Base-by-base conservation (phyloP, 2,888 invertebrate species). In the Spisula subtruncata region DNA sequence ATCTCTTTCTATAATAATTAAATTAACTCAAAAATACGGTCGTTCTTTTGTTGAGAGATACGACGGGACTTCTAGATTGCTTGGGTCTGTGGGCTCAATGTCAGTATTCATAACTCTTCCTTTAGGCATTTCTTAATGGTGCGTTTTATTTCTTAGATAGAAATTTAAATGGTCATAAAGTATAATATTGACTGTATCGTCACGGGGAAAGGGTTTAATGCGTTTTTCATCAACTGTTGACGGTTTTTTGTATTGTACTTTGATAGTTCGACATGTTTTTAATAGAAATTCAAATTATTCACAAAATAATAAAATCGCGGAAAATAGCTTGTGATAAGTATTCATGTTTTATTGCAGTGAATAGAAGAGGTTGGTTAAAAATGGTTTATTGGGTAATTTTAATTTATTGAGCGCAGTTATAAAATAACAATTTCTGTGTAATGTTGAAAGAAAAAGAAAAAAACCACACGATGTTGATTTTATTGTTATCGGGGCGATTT, bases 1-100 rank as follows among this genome's bases (percentile, higher is more conserved):
- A 90, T 90, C 90, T 75, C 29, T 20, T 0, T 25, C 41, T 85
- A 85, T 90, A 81, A 90, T 90, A 87, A 87, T 90, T 90, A 87
- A 87, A 90, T 90, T 90, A 90, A 35, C 75, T 85, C 87, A 60
- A 71, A 80, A 82, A 81, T 83, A 71, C 35, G 85, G 85, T 75
- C 86, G 48, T 56, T 54, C 85, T 81, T 85, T 85, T 89, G 81
- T 90, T 83, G 48, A n/a, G 32, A 66, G 85, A 87, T 87, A 83
- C 81, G 85, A 81, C 87, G 82, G 81, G 87, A 60, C 75, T 41
- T 86, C 81, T 60, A 79, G 85, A 83, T 89, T 86, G 89, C 79
- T 89, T 32, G 25, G 46, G 66, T 71, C 71, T 83, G 46, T 75
- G 75, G 84, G 82, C 75, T 60, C 71, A 20, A 66, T 81, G 84